Evolutionary conservation across 2,113 vertebrate genomes (phyloP).

Genomic region (Agapornis roseicollis): DNA sequence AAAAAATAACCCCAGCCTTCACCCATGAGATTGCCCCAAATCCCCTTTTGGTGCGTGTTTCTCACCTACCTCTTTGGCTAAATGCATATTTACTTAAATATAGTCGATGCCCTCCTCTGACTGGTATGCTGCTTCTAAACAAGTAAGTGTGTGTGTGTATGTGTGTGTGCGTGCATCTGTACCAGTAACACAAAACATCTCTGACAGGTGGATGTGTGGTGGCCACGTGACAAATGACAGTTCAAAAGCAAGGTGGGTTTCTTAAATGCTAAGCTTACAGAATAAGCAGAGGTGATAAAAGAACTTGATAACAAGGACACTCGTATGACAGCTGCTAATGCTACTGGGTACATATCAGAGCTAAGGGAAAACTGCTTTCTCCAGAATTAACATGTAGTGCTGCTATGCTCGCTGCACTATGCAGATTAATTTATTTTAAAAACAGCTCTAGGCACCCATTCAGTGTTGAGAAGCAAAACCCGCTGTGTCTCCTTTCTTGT

Average conservation of each 20-base stretch:
- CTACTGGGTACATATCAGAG: background rate
- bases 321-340: slow-evolving; percentile 49
- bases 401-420: background rate
- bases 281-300: background rate
- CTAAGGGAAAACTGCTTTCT: slow-evolving; percentile 16
- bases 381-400: background rate
- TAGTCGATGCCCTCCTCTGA: background rate
- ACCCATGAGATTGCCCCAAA: background rate
- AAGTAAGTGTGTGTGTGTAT: background rate
- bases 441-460: background rate
- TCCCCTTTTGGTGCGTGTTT: background rate
- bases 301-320: slow-evolving; percentile 41
- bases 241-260: slow-evolving; percentile 23
- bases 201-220: slow-evolving; percentile 11
- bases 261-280: background rate
- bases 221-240: background rate
- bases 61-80: background rate
- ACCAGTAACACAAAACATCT: background rate
- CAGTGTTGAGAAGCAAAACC: background rate
- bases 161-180: background rate
- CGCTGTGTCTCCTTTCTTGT: background rate
- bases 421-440: slow-evolving; percentile 22
- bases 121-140: background rate
- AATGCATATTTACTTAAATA: background rate
- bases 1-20: background rate